phyloP scores from a whole-genome alignment of 2,888 invertebrate species.

The Anoncus sp. region DNA sequence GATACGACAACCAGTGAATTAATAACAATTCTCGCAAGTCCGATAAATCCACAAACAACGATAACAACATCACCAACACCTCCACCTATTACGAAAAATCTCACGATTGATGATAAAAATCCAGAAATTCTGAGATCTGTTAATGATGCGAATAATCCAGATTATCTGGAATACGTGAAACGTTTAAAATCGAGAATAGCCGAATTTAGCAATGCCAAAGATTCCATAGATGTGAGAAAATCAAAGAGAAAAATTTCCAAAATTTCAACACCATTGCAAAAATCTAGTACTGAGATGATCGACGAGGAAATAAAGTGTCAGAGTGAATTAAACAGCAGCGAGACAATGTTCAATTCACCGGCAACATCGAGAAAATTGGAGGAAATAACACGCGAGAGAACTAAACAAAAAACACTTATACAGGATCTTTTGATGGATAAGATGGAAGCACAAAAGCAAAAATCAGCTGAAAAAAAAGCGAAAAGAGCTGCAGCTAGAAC shows the following conservation, averaged over 20 bases:
- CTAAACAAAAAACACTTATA: constrained; percentile 93
- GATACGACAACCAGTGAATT: constrained; percentile 85
- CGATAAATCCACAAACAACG: constrained; percentile 79
- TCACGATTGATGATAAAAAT: no score
- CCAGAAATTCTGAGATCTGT: constrained; percentile 65
- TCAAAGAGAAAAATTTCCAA: constrained; percentile 84
- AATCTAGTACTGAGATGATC: constrained; percentile 84
- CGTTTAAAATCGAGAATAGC: constrained; percentile 88
- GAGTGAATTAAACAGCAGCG: no score
- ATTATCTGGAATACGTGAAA: constrained; percentile 87
- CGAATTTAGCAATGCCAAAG: constrained; percentile 89
- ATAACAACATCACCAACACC: no score
- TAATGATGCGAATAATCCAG: constrained; percentile 79
- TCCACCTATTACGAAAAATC: constrained; percentile 1
- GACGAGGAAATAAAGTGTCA: constrained; percentile 82
- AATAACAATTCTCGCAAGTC: constrained; percentile 85
- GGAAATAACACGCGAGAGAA: constrained; percentile 91
- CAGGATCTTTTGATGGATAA: constrained; percentile 93
- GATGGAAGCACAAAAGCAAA: constrained; percentile 88
- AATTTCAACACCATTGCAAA: constrained; percentile 82
- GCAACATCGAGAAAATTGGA: constrained; percentile 88
- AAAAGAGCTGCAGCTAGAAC: constrained; percentile 86
- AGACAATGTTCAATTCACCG: constrained; percentile 81
- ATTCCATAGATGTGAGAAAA: constrained; percentile 88
- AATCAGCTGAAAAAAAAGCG: constrained; percentile 86